Evolutionary conservation across 2,797 vertebrate species (phyloP), one percentile per base, ranked within the genome.

Genomic region (Podarcis lilfordi): DNA sequence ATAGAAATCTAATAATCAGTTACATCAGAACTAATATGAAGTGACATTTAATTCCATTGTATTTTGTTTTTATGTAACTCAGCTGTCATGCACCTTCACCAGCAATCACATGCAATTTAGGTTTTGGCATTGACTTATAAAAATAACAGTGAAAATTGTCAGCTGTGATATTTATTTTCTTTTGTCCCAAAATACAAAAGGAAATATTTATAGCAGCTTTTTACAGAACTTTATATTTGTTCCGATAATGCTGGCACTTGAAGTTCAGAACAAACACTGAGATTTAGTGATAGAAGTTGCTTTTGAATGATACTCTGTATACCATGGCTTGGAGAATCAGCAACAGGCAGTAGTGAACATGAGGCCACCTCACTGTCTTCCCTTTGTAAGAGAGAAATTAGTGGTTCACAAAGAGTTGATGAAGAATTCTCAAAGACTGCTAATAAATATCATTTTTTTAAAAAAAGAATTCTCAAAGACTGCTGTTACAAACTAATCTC

Each of bases 1-100:
- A 43, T 77, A 43, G 13, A 66, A 90, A 90, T 92, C 77, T 89
- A 86, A 82, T 91, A 4, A 82, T 92, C 80, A 89, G 25, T 90
- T 94, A 82, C 88, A 91, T 92, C 89, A 82, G 69, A 94, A 85
- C 79, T 91, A 92, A 90, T 93, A 7, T 43, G 66, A 94, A 94
- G 64, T 91, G 80, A 92, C 86, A 89, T 29, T 89, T 94, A 92
- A 94, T 95, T 90, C 82, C 50, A 1, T 94, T 90, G 40, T 80
- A 88, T 84, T 87, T 92, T 78, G 25, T 81, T 92, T 82, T 91
- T 84, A 89, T 19, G 21, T 89, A 89, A 92, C 23, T 90, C 80
- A 84, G 75, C 81, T 94, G 78, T 83, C 75, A 66, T 84, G 43
- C 8, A 92, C 72, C 69, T 91, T 91, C 35, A 37, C 83, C 69